Conservation (phyloP, 2,113 vertebrate genomes). For the Daboia siamensis region DNA sequence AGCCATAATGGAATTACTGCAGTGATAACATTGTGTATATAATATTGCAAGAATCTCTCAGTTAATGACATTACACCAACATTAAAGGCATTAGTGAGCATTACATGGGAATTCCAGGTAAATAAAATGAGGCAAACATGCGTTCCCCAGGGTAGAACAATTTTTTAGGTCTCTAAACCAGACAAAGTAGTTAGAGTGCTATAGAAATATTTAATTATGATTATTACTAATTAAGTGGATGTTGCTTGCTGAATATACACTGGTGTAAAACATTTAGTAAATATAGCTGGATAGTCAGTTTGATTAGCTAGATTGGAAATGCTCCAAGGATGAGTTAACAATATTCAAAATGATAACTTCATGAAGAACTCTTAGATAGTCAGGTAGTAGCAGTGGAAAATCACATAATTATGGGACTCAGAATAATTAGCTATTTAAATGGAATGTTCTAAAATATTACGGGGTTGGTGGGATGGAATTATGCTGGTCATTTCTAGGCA, state of each 20-base stretch:
- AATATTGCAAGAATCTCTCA: not conserved
- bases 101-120: not conserved
- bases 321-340: not conserved
- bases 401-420: not conserved
- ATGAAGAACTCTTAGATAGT: not conserved
- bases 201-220: conserved; percentile 7
- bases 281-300: not conserved
- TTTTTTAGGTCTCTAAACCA: conserved; percentile 10
- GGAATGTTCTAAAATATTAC: not conserved
- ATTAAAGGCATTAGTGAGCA: not conserved
- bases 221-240: not conserved
- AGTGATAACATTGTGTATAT: not conserved
- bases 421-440: not conserved
- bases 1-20: not conserved
- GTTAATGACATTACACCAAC: not conserved
- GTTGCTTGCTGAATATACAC: not conserved
- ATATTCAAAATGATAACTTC: not conserved
- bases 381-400: not conserved
- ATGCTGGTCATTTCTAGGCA: not conserved
- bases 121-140: not conserved
- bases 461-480: not conserved
- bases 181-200: not conserved
- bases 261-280: not conserved
- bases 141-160: not conserved
- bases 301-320: not conserved